These are phyloP conservation scores for Grammomys surdaster DNA, from an alignment of 2,113 vertebrate species.

Conservation along the genomic window DNA sequence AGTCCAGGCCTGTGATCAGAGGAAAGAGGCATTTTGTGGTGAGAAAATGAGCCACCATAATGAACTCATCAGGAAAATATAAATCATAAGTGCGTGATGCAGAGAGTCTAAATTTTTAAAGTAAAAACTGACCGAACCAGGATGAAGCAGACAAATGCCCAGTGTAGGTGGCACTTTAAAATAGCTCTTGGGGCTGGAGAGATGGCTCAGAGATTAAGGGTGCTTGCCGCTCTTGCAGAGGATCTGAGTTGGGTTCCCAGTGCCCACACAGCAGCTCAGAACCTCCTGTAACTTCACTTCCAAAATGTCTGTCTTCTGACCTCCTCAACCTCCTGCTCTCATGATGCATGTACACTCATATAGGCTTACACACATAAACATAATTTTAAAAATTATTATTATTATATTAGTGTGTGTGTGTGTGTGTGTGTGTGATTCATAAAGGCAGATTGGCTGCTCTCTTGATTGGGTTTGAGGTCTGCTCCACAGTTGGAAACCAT, in stretches of 20 bases:
- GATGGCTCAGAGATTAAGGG: background rate
- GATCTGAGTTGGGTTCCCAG: background rate
- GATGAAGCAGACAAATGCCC: background rate
- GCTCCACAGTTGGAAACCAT: background rate
- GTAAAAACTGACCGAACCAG: background rate
- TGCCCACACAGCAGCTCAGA: background rate
- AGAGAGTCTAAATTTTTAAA: background rate
- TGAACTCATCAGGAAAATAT: conserved; percentile 4
- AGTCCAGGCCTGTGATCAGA: background rate
- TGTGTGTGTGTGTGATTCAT: background rate
- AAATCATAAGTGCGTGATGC: background rate
- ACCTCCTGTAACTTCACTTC: background rate
- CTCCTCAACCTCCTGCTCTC: background rate
- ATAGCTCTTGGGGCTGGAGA: background rate
- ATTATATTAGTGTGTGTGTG: background rate
- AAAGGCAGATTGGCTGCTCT: background rate
- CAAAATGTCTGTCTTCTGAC: background rate
- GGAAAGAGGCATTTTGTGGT: background rate
- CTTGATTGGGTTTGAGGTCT: background rate
- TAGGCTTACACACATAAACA: background rate
- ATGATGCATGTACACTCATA: background rate
- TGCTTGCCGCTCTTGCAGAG: background rate
- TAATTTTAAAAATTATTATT: background rate
- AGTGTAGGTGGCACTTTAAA: too few relatives aligned
- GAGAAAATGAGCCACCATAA: background rate